Conservation (phyloP, 53 echinoderm and acorn worm genomes). For the Hippasteria phrygiana region DNA sequence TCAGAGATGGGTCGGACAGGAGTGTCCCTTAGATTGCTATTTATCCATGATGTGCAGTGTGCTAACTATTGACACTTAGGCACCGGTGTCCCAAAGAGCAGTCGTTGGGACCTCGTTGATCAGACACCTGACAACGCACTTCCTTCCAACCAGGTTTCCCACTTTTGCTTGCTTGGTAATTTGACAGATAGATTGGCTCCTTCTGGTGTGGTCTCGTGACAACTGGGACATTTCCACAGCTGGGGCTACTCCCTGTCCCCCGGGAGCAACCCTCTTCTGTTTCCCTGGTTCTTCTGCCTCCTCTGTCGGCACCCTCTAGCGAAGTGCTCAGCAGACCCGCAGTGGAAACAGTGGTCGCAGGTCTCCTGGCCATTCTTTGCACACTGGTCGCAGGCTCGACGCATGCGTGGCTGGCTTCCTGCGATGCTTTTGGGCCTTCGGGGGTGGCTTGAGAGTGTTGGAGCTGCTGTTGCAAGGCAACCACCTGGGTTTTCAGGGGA, state of each 20-base stretch:
- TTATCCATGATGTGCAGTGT: background rate
- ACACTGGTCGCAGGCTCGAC: too few species aligned
- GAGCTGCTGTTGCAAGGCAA: background rate
- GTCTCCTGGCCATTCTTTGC: too few species aligned
- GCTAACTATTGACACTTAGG: slow-evolving; percentile 35
- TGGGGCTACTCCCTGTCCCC: slow-evolving; percentile 49
- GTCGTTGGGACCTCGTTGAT: slow-evolving; percentile 13
- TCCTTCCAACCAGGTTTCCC: slow-evolving; percentile 26
- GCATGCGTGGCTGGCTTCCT: too few species aligned
- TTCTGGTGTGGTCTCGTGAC: background rate
- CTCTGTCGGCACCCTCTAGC: background rate
- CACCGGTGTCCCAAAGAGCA: slow-evolving; percentile 56
- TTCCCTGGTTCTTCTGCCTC: slow-evolving; percentile 33
- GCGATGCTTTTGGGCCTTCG: too few species aligned
- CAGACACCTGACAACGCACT: slow-evolving; percentile 13
- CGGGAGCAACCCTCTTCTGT: slow-evolving; percentile 42
- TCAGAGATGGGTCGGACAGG: slow-evolving; percentile 18
- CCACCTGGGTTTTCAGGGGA: background rate
- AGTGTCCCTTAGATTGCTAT: background rate
- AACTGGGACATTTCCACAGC: background rate
- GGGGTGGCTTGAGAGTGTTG: background rate
- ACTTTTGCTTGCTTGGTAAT: slow-evolving; percentile 2
- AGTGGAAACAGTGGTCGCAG: slow-evolving; percentile 12
- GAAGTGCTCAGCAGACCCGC: background rate
- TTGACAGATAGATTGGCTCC: background rate